phyloP scores from a whole-genome alignment of 2,797 vertebrate genomes.

The Cirrhinus molitorella region DNA sequence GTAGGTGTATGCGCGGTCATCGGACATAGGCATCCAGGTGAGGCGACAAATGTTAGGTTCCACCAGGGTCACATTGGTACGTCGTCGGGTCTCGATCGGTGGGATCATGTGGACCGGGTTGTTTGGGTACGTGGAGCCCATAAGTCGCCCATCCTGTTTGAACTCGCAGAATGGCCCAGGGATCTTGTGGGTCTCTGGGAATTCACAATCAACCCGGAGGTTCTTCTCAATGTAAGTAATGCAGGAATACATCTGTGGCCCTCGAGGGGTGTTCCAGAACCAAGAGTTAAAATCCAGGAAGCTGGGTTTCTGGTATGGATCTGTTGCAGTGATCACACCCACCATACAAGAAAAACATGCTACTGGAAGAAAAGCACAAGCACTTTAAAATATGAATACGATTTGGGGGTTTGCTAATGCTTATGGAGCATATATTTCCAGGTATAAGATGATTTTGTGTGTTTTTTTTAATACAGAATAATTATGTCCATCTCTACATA shows the following conservation, averaged over 20 bases:
- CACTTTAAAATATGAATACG: neutral
- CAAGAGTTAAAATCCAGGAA: slow-evolving; percentile 61
- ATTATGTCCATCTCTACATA: too few relatives aligned
- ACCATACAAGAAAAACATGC: slow-evolving; percentile 39
- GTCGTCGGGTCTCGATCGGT: slow-evolving; percentile 74
- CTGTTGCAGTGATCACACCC: slow-evolving; percentile 43
- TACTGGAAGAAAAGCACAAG: slow-evolving; percentile 13
- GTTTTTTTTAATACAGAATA: neutral
- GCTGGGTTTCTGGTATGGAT: slow-evolving; percentile 57
- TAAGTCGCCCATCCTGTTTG: slow-evolving; percentile 81
- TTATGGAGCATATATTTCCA: neutral
- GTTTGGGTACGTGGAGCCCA: slow-evolving; percentile 81
- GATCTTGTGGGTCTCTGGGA: slow-evolving; percentile 74
- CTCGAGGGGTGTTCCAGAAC: slow-evolving; percentile 76
- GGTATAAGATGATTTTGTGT: neutral
- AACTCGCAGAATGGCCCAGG: slow-evolving; percentile 83
- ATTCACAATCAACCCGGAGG: slow-evolving; percentile 82
- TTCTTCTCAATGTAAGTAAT: slow-evolving; percentile 81
- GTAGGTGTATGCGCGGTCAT: slow-evolving; percentile 82
- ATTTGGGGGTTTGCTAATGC: neutral
- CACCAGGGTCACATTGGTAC: slow-evolving; percentile 80
- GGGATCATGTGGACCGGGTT: slow-evolving; percentile 72
- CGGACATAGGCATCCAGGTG: slow-evolving; percentile 80
- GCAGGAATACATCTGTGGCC: slow-evolving; percentile 84
- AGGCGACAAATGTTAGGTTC: slow-evolving; percentile 78